Percentiles rank a stretch among this genome's conserved stretches.
Evolutionary conservation across 2,113 vertebrate species (phyloP).

Genomic region (Coturnix japonica): DNA sequence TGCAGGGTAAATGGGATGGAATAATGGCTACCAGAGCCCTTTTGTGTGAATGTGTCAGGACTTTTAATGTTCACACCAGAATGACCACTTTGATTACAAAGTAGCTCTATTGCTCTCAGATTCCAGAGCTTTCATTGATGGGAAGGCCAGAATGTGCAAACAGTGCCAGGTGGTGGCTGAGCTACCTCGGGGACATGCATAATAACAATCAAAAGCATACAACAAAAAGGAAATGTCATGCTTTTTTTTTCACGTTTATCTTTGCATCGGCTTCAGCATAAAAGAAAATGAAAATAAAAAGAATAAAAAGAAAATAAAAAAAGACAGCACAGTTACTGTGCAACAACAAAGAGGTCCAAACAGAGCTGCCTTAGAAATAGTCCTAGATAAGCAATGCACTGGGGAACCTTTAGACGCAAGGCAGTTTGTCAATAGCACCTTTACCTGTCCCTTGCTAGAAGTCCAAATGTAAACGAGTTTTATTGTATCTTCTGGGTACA

Average conservation of each 20-base stretch:
- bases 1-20: background rate
- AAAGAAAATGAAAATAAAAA: constrained; percentile 11
- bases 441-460: background rate
- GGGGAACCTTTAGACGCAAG: background rate
- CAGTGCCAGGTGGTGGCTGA: constrained; percentile 5
- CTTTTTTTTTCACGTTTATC: constrained; percentile 34
- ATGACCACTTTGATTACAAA: constrained; percentile 3
- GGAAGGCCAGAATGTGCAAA: background rate
- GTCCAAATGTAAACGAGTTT: background rate
- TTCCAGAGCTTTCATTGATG: background rate
- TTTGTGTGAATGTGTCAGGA: background rate
- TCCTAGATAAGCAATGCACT: background rate
- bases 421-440: constrained; percentile 3
- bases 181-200: background rate
- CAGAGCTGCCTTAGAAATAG: background rate
- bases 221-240: constrained; percentile 44
- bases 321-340: background rate
- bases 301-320: background rate
- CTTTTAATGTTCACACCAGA: constrained; percentile 3
- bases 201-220: constrained; percentile 10
- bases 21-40: background rate
- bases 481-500: background rate
- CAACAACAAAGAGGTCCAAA: background rate
- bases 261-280: background rate
- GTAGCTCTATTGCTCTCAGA: background rate